Conservation (phyloP, 2,113 vertebrate genomes). For the Cathartes aura region DNA sequence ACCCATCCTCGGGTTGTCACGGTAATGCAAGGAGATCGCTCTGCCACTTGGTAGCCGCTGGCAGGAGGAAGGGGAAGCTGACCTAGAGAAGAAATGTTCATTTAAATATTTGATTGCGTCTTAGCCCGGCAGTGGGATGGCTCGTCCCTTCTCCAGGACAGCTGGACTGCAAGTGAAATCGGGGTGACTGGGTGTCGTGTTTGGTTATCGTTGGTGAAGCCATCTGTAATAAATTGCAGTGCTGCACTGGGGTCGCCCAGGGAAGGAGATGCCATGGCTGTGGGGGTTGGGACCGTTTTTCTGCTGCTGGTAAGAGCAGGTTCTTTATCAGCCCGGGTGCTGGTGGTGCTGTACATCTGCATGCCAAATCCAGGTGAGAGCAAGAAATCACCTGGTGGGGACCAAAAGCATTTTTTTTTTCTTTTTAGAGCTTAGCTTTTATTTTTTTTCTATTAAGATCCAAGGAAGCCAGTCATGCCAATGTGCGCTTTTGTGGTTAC, state of each 20-base stretch:
- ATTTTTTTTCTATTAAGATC: neutral
- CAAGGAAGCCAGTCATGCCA: neutral
- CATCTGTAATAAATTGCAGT: neutral
- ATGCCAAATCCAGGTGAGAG: neutral
- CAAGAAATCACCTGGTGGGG: neutral
- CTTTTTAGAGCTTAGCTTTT: neutral
- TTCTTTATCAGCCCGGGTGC: neutral
- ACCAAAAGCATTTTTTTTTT: neutral
- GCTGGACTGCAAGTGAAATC: neutral
- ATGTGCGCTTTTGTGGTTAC: neutral
- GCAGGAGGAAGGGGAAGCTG: conserved; percentile 11
- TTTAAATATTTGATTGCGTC: conserved; percentile 52
- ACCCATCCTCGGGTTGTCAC: conserved; percentile 45
- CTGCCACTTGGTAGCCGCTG: neutral
- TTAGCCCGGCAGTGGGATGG: neutral
- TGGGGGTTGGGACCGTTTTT: accelerated
- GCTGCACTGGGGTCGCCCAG: accelerated
- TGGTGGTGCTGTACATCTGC: neutral
- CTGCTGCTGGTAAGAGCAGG: neutral
- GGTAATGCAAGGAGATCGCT: conserved; percentile 32
- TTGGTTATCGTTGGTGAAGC: neutral
- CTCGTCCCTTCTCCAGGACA: neutral
- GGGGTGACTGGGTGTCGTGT: neutral
- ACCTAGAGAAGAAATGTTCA: neutral
- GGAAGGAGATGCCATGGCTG: neutral